A percentile compares a stretch with the other conserved stretches of the same genome.
These are phyloP conservation scores for Sciurus vulgaris DNA, from an alignment of 2,797 vertebrate species.

Conservation along the genomic window DNA sequence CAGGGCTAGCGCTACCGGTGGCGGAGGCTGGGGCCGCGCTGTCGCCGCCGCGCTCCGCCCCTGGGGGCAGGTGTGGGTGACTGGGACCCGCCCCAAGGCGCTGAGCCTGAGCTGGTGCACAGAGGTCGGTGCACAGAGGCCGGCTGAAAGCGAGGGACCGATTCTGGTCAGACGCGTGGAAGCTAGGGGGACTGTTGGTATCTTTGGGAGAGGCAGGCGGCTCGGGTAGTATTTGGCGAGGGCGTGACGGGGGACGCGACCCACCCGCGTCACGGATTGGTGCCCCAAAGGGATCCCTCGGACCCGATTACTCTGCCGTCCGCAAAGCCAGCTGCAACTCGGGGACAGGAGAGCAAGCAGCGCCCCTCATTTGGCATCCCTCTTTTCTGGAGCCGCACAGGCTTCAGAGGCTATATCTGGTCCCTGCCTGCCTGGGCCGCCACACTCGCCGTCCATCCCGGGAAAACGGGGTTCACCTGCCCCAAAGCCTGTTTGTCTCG, in stretches of 20 bases:
- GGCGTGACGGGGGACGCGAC: not conserved
- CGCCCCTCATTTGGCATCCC: not conserved
- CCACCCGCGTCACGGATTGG: not conserved
- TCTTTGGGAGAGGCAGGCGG: not conserved
- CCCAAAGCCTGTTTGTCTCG: not conserved
- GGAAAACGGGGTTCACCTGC: not conserved
- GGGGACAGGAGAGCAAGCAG: not conserved
- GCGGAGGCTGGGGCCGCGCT: slow-evolving; percentile 2
- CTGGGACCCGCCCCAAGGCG: slow-evolving; percentile 76
- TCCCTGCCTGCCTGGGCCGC: not conserved
- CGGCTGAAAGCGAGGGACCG: not conserved
- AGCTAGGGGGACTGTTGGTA: not conserved
- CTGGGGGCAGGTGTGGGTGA: slow-evolving; percentile 74
- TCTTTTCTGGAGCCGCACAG: not conserved
- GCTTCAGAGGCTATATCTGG: not conserved
- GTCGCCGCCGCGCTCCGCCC: slow-evolving; percentile 77
- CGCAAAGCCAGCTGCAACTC: not conserved
- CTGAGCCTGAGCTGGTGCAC: not conserved
- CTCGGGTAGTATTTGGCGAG: not conserved
- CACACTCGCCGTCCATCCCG: not conserved
- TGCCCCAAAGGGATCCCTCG: not conserved
- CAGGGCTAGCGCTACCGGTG: not conserved
- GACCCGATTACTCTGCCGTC: not conserved
- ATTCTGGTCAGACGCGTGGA: not conserved
- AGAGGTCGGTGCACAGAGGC: not conserved